Conservation (phyloP, 2,113 vertebrate species). For the Eretmochelys imbricata region DNA sequence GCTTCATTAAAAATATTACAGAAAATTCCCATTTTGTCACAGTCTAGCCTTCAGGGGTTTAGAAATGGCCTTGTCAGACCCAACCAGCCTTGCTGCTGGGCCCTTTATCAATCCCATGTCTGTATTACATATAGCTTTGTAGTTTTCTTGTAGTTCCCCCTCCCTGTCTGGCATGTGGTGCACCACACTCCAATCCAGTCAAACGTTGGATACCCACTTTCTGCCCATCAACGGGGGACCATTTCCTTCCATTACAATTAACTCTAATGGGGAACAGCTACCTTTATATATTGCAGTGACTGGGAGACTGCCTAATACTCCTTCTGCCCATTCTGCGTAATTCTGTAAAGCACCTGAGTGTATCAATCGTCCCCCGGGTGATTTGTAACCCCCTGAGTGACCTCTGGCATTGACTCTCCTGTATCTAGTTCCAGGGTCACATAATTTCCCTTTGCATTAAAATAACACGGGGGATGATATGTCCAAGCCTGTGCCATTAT, state of each 20-base stretch:
- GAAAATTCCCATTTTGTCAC: background rate
- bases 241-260: background rate
- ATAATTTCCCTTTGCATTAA: background rate
- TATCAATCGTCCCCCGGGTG: background rate
- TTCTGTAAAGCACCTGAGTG: background rate
- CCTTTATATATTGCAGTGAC: background rate
- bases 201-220: background rate
- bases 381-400: background rate
- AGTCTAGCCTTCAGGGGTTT: accelerated
- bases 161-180: accelerated
- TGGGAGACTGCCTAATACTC: background rate
- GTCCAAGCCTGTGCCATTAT: background rate
- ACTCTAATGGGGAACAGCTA: background rate
- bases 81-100: background rate
- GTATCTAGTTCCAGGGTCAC: background rate
- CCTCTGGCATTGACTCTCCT: no score
- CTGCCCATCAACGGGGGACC: accelerated
- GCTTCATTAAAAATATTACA: background rate
- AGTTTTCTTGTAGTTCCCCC: accelerated
- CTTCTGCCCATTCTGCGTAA: background rate
- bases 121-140: accelerated
- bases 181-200: accelerated
- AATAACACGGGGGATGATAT: background rate
- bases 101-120: background rate
- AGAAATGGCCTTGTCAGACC: accelerated